Base-by-base conservation (phyloP, 2,888 invertebrate species). In the Ormyrus pomaceus region DNA sequence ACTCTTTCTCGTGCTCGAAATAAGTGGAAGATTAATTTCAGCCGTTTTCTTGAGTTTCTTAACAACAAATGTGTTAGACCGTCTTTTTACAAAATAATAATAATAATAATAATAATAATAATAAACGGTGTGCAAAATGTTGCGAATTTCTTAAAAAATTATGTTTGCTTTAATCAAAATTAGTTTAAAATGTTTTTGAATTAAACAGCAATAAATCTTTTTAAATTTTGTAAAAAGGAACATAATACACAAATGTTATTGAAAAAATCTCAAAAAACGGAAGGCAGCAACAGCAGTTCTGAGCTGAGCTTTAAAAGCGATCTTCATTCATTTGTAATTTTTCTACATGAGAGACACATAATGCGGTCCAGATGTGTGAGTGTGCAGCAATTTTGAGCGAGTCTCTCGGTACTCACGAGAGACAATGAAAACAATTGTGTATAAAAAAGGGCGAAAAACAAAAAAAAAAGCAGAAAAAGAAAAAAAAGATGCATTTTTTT, bases 321-420 rank as follows among this genome's bases (percentile, higher is more conserved):
- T 13, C 77, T 72, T 76, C 58, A 45, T 81, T 78, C 75, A 66
- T 72, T 79, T 78, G 76, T 81, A 78, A 79, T 81, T 79, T 79
- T 76, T 81, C 66, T 81, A 79, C 51, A 78, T 10, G 53, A 56
- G 13, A 80, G 59, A 68, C n/a, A 65, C 59, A 46, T 74, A 69
- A 68, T 8, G 74, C 55, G 65, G 65, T 77, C 53, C 55, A 66
- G 65, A 48, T 74, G 74, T 70, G 76, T 77, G 77, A 55, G 50
- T 72, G 64, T 76, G 77, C 34, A 58, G 72, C 5, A 34, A 64
- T 62, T 69, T 64, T 66, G 58, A 73, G 45, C 19, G 58, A 73
- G 9, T 55, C 55, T 19, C 53, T 62, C 45, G n/a, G n/a, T 46
- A 19, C 19, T 71, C 70, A 13, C 61, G 64, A 73, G n/a, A 51